Evolutionary conservation across 1,140 invertebrate species (phyloP), one percentile per base, ranked within the genome.

Genomic region (Lasioglossum albipes): DNA sequence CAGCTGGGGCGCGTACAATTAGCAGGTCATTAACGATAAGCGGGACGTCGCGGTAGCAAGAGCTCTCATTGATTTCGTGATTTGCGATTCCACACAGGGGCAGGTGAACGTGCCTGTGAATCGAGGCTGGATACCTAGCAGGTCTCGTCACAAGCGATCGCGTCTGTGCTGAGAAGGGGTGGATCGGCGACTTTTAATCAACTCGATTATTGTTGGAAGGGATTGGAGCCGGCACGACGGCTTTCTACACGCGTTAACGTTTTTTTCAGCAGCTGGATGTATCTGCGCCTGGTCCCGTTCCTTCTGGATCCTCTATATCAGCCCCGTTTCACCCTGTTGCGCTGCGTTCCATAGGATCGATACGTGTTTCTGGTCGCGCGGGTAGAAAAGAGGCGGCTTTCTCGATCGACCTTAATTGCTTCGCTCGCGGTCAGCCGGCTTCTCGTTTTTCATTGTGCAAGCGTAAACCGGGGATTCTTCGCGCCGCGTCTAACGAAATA

Each of bases 101-200:
- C 49, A 3, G 45, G 45, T 49, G 45, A 2, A 2, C 45, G 45
- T 49, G 12, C 52, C 12, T 1, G 52, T 54, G 18, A 54, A 20
- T 54, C 52, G 52, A 54, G 52, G 52, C 18, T 54, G 7, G 7
- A 59, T 16, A 31, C 20, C 13, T 36, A 36, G 36, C 36, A 36
- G 36, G 13, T 10, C 45, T 57, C 36, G 49, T 65, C 52, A 62
- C 61, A 36, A 31, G 57, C 61, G 18, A 36, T 57, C 22, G 52
- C 13, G 7, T 18, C 16, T 4, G 31, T 12, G 36, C 61, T 0
- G 31, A 27, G 61, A 64, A 41, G 13, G 22, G 16, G 42, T 18
- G 57, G 66, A 75, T 75, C 84, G 82, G 86, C 84, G 81, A 89
- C 87, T 89, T 89, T 89, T 89, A 89, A 89, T 89, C 87, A 85